Base-by-base conservation (phyloP, 2,888 invertebrate species). In the Idaea straminata region DNA sequence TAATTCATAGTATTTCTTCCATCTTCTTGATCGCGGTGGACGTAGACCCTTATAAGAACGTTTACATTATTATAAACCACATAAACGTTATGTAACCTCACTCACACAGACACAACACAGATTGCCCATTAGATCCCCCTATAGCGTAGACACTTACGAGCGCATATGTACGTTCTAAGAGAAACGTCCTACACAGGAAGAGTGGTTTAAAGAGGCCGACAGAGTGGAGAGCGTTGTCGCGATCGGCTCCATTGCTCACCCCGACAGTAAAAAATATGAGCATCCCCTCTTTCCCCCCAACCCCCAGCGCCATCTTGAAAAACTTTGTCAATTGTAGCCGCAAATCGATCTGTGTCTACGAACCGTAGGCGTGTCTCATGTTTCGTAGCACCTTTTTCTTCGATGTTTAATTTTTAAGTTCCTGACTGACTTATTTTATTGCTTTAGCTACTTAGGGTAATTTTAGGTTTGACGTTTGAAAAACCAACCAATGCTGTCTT, bases 221-320 rank as follows among this genome's bases (percentile, higher is more conserved):
- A 86, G 81, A 88, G 92, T 92, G 92, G 92, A 92, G 91, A 92
- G 89, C 82, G 84, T 74, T 92, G 92, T 92, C 80, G 87, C 92
- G 92, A 92, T 92, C 89, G 88, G 92, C 92, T 92, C 80, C 86
- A 86, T 80, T 92, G 92, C 92, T 91, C 92, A 92, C 89, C 92
- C 92, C 87, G 92, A 92, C 92, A 91, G 91, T 91, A 92, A 92
- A 92, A 92, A 92, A 92, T 92, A 91, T 92, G 91, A 91, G 89
- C 88, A 91, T 91, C 91, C 85, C 87, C 84, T 84, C 78, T 66
- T 63, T 68, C 67, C 71, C 75, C 75, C 78, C 76, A 77, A 80
- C 78, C 79, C 81, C 75, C 72, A 78, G 81, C 90, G 91, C 91
- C 91, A 91, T 91, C 91, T 91, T 91, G 91, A 89, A 91, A 91